Evolutionary conservation across 2,113 vertebrate genomes (phyloP).

Genomic region (Coptodon rendalli): DNA sequence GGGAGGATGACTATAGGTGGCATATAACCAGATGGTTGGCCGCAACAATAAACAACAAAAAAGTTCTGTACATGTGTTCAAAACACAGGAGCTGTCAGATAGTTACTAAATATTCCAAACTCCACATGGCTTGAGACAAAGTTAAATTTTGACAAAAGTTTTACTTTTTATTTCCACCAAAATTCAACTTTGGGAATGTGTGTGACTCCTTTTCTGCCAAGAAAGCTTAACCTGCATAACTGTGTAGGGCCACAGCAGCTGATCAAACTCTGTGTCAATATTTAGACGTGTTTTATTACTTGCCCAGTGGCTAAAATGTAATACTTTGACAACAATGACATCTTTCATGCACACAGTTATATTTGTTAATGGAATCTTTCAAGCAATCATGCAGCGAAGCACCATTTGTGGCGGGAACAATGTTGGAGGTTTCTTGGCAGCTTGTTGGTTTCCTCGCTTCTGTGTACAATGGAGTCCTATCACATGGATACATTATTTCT

Average conservation of each 20-base stretch:
- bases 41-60: conserved; percentile 17
- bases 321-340: conserved; percentile 51
- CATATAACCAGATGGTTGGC: conserved; percentile 36
- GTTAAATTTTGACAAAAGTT: not conserved
- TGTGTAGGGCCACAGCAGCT: conserved; percentile 37
- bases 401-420: conserved; percentile 11
- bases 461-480: not conserved
- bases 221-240: conserved; percentile 39
- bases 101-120: not conserved
- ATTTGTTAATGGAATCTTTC: conserved; percentile 40
- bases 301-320: conserved; percentile 58
- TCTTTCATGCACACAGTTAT: conserved; percentile 8
- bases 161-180: not conserved
- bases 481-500: not conserved
- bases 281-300: conserved; percentile 53
- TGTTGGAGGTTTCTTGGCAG: conserved; percentile 24
- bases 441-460: not conserved
- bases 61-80: conserved; percentile 11
- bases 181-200: not conserved
- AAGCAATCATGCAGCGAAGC: conserved; percentile 1
- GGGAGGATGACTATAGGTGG: conserved; percentile 26
- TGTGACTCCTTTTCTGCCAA: conserved; percentile 17
- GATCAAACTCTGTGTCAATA: conserved; percentile 45
- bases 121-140: not conserved
- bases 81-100: not conserved